Evolutionary conservation across 2,888 invertebrate genomes (phyloP).

Genomic region (Mythimna lalbum): DNA sequence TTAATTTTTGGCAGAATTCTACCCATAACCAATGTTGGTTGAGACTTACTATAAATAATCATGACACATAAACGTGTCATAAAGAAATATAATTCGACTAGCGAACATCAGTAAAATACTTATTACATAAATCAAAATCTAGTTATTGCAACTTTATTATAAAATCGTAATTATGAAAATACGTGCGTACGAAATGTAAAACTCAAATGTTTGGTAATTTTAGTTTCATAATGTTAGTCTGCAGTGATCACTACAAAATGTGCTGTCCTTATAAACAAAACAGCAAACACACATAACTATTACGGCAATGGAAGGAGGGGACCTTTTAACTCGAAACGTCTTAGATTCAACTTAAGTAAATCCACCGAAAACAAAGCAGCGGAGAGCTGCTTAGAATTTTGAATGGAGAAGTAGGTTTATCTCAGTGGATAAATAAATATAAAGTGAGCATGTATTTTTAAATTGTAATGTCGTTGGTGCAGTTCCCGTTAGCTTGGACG

Average conservation of each 20-base stretch:
- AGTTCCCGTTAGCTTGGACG: constrained; percentile 36
- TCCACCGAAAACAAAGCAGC: constrained; percentile 59
- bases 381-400: constrained; percentile 59
- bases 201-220: background rate
- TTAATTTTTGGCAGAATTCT: constrained; percentile 10
- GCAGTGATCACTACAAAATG: constrained; percentile 14
- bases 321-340: constrained; percentile 53
- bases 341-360: constrained; percentile 59
- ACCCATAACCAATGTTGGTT: constrained; percentile 18
- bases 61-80: constrained; percentile 1
- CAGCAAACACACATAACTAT: constrained; percentile 49
- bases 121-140: background rate
- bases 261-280: constrained; percentile 17
- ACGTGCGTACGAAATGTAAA: background rate
- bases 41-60: constrained; percentile 14
- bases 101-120: background rate
- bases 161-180: background rate
- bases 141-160: background rate
- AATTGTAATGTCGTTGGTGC: constrained; percentile 40
- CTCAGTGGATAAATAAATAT: constrained; percentile 53
- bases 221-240: background rate
- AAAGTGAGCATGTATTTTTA: constrained; percentile 49
- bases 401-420: constrained; percentile 56
- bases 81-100: background rate
- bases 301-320: constrained; percentile 34